Percentiles rank a stretch among this genome's conserved stretches.
Conservation (phyloP, 2,888 invertebrate species). For the Baronia brevicornis region DNA sequence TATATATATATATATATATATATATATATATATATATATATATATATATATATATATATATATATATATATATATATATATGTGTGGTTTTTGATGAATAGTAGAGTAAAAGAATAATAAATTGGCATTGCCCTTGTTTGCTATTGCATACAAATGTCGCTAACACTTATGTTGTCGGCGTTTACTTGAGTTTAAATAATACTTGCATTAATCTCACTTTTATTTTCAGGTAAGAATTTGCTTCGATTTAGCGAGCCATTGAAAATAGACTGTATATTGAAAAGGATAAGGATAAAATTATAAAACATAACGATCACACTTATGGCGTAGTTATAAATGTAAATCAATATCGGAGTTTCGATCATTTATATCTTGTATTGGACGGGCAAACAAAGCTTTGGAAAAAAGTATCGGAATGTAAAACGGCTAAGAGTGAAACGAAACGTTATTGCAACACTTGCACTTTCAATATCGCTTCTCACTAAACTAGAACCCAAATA, state of each 20-base stretch:
- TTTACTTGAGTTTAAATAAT: too few relatives aligned
- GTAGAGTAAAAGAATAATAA: too few relatives aligned
- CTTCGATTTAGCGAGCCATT: constrained; percentile 3
- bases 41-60: neutral
- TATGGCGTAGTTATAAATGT: constrained; percentile 16
- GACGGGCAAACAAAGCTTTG: constrained; percentile 61
- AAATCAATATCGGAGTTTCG: constrained; percentile 66
- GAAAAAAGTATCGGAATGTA: constrained; percentile 59
- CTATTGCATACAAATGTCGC: too few relatives aligned
- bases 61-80: constrained; percentile 2
- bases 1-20: too few relatives aligned
- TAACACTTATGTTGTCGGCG: too few relatives aligned
- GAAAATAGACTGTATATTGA: constrained; percentile 4
- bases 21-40: constrained; percentile 1
- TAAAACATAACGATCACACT: neutral
- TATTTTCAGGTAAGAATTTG: constrained; percentile 47
- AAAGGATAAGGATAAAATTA: neutral
- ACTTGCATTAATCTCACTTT: constrained; percentile 37
- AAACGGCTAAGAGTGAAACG: constrained; percentile 57
- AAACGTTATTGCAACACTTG: constrained; percentile 74
- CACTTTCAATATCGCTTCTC: constrained; percentile 62
- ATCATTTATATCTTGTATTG: constrained; percentile 71
- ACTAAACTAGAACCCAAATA: constrained; percentile 33
- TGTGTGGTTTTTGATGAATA: too few relatives aligned
- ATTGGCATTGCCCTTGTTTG: too few relatives aligned